phyloP scores from a whole-genome alignment of 2,888 invertebrate species.

The Andrena dorsata region DNA sequence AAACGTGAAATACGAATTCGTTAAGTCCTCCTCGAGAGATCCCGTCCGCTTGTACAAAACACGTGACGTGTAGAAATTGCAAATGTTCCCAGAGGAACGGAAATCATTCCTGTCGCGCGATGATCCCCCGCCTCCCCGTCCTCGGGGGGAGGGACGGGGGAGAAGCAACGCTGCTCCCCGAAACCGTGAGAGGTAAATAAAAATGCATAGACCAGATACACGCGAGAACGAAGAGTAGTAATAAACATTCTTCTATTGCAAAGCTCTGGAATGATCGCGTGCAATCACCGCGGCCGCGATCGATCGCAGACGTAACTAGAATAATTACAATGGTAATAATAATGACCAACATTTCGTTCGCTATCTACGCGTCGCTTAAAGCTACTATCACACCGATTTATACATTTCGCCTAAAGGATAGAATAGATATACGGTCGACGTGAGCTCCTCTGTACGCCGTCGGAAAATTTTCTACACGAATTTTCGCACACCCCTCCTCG shows the following conservation, averaged over 20 bases:
- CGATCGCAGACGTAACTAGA: conserved; percentile 66
- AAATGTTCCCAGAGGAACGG: conserved; percentile 1
- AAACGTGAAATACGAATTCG: conserved; percentile 43
- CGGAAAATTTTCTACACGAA: not conserved
- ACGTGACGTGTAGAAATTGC: not conserved
- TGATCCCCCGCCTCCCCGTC: not conserved
- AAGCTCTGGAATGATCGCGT: conserved; percentile 56
- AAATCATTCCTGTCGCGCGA: not conserved
- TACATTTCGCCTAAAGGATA: conserved; percentile 79
- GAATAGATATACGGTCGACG: conserved; percentile 72
- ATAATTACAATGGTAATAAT: conserved; percentile 69
- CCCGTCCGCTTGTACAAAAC: conserved; percentile 1
- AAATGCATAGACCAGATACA: conserved; percentile 65
- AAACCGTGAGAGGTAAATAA: conserved; percentile 63
- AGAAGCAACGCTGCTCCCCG: not conserved
- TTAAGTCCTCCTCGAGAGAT: conserved; percentile 4
- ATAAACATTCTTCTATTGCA: conserved; percentile 60
- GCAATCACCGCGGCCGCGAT: conserved; percentile 48
- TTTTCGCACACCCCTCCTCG: too few relatives aligned
- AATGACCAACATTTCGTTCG: conserved; percentile 77
- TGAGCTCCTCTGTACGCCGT: not conserved
- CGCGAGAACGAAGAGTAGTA: conserved; percentile 49
- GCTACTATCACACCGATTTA: conserved; percentile 85
- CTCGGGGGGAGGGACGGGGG: conserved; percentile 7
- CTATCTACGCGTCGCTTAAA: conserved; percentile 80